Evolutionary conservation across 2,888 invertebrate genomes (phyloP), one percentile per base, ranked within the genome.

Genomic region (Macrophya annulata): DNA sequence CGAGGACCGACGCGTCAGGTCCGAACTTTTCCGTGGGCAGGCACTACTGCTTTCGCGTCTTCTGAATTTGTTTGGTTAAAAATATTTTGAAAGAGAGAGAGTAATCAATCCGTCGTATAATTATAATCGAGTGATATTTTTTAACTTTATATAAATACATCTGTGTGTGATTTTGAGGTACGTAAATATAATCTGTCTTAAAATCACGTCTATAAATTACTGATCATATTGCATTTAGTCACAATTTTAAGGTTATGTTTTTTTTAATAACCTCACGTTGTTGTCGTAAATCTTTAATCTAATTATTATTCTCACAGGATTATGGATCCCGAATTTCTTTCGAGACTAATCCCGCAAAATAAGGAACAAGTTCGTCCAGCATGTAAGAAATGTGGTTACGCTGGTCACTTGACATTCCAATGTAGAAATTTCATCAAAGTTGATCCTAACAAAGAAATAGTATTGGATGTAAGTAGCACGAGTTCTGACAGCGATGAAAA

Each of bases 321-420:
- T 17, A 94, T 94, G 94, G 94, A 94, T 90, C 93, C 94, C 43
- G 94, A 94, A 87, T 93, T 94, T 85, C 89, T 94, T 37, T 94
- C 95, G 0, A 93, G 94, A 86, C 89, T 95, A 45, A 93, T 95
- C 72, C 95, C 95, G 1, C 94, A 94, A 91, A 97, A 96, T 87
- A 97, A 97, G 92, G 97, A 96, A 89, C 95, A 95, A 45, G 94
- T 96, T n/a, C 94, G 98, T 74, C 97, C 98, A 31, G 98, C 98
- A 0, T 99, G 99, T 93, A 98, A 97, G 93, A 98, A 98, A 94
- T 99, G 99, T 94, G 99, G 99, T 88, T 99, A 99, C 94, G 97
- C 98, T 86, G 99, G 99, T 1, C 99, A 99, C 93, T 95, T 99
- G 90, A 99, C 99, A 17, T 99, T 97, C 93, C 99, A 99, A 93